Base-by-base conservation (phyloP, 1,140 invertebrate genomes). In the Bactericera cockerelli region DNA sequence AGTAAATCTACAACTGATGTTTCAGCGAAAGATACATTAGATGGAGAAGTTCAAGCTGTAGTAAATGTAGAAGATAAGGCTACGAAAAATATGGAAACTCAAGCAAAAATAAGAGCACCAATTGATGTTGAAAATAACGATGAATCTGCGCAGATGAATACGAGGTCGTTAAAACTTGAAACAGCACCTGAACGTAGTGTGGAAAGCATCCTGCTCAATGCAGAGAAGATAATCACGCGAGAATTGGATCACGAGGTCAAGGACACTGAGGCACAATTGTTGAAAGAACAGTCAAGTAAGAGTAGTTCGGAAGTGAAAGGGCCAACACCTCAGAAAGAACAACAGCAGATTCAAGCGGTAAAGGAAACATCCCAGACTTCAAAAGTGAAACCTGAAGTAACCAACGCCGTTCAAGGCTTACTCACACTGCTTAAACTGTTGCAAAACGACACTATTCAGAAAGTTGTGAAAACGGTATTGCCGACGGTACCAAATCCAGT, bases 361-460 rank as follows among this genome's bases (percentile, higher is more conserved):
- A 49, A 31, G 13, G 4, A 31, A 31, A 4, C 28, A 31, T 6
- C 4, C 13, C n/a, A n/a, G n/a, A n/a, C n/a, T n/a, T n/a, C n/a
- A n/a, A n/a, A n/a, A n/a, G n/a, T n/a, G n/a, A n/a, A n/a, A n/a
- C n/a, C n/a, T n/a, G 28, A 31, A 31, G 13, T 10, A 4, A 10
- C 42, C 3, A 49, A 16, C 22, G 42, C 42, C 19, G 42, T 49
- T 6, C n/a, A 49, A 49, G 42, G 42, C 19, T n/a, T 49, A 22
- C 42, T 49, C 22, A 49, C 42, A 3, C 42, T 49, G n/a, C n/a
- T 49, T 6, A 49, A 22, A 19, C 42, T 49, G n/a, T n/a, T 49
- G 42, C 42, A 49, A n/a, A 49, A 49, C 19, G 42, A 49, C 6
- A n/a, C 42, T n/a, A 49, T 49, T 19, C 42, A 49, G 22, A 49